A percentile compares a stretch with the other conserved stretches of the same genome.
Evolutionary conservation across 2,797 vertebrate species (phyloP).

Genomic region (Platalea minor): DNA sequence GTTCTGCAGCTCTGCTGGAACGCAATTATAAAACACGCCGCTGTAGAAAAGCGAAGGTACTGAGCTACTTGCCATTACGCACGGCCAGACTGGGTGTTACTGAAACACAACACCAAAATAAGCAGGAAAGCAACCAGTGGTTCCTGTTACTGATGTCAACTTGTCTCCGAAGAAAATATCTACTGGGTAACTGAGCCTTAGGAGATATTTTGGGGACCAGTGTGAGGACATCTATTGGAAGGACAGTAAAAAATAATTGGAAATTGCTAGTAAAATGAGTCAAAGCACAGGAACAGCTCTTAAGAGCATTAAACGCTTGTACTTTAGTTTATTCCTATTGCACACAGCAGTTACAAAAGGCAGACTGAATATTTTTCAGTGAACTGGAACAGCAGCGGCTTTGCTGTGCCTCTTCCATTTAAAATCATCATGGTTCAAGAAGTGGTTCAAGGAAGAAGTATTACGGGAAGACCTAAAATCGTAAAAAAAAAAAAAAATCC

Average conservation of each 20-base stretch:
- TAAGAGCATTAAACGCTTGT: not conserved
- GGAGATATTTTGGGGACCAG: not conserved
- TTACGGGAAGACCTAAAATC: not conserved
- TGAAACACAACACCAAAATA: not conserved
- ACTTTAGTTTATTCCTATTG: not conserved
- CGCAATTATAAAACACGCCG: not conserved
- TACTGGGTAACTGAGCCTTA: not conserved
- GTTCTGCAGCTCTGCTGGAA: not conserved
- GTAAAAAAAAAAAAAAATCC: not conserved
- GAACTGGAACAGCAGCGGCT: not conserved
- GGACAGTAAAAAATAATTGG: not conserved
- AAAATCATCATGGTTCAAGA: not conserved
- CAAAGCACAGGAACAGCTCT: not conserved
- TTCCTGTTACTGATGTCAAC: not conserved
- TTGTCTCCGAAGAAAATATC: not conserved
- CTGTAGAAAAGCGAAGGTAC: not conserved
- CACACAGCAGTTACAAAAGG: not conserved
- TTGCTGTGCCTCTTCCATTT: not conserved
- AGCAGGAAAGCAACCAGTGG: not conserved
- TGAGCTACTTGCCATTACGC: not conserved
- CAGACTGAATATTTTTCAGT: not conserved
- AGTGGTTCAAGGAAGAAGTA: not conserved
- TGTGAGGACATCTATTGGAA: not conserved
- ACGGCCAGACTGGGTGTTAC: not conserved
- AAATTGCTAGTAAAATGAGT: not conserved